Base-by-base conservation (phyloP, 2,888 invertebrate species). In the Ceramica pisi region DNA sequence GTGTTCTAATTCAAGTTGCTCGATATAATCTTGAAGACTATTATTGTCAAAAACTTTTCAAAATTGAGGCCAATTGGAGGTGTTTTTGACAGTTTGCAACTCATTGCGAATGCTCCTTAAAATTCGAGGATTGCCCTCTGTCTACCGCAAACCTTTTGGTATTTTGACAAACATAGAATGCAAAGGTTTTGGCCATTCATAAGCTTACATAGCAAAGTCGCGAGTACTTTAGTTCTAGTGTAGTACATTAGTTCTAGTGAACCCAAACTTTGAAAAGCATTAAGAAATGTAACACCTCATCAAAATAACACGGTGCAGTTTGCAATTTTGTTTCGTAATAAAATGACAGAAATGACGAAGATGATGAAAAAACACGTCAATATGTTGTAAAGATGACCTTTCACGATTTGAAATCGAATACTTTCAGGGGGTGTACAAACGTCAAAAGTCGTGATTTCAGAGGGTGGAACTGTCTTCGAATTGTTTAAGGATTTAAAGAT, bases 401-500 rank as follows among this genome's bases (percentile, higher is more conserved):
- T 75, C 65, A 78, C 78, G 78, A 78, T 64, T 60, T 16, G n/a
- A 48, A 55, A 65, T 60, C 7, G n/a, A 63, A 38, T 31, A 48
- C 8, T 64, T 74, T 68, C 38, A 53, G 51, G 26, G 50, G 41
- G 64, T 62, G 77, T 55, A 51, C 1, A 61, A 8, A 26, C 14
- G 16, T 65, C 16, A 44, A 56, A 50, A 38, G 62, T 64, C 50
- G 12, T 12, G 50, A 16, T 75, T 61, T 19, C 19, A 26, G 31
- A 19, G 46, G 61, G 64, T 65, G 69, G 61, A 44, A 46, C 4
- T 9, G 2, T 26, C 46, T 67, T 26, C 10, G 51, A 41, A 65
- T 21, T 3, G 3, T 51, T 48, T 12, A 38, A 48, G 21, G 53
- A n/a, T 38, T 21, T 12, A 16, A 23, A 51, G 35, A 59, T 79